Conservation (phyloP, 2,888 invertebrate genomes). For the Drosophila hamatofila region DNA sequence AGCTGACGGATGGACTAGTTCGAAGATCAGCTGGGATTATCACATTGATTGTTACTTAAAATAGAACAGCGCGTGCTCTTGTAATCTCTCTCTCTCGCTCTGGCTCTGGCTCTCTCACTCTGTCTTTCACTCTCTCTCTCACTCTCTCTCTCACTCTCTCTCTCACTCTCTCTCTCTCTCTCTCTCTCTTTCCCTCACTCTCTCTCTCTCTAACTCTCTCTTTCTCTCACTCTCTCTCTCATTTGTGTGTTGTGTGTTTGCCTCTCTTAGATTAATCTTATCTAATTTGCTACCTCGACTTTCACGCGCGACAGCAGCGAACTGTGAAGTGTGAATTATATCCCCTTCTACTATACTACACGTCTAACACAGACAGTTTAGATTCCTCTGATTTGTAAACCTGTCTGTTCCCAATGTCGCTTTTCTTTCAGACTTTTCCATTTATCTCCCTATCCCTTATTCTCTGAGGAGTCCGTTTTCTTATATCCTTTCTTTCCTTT, state of each 20-base stretch:
- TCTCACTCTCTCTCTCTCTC: not conserved
- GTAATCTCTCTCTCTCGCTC: not conserved
- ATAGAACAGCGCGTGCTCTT: not conserved
- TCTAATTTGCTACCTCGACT: constrained; percentile 14
- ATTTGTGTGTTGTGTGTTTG: not conserved
- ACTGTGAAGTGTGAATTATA: not conserved
- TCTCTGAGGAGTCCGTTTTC: not conserved
- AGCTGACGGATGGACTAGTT: not conserved
- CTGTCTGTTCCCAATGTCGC: not conserved
- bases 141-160: not conserved
- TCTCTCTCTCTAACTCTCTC: not conserved
- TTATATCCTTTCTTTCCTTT: not conserved
- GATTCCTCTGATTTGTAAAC: not conserved
- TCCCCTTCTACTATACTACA: not conserved
- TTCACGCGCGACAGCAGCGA: constrained; percentile 26
- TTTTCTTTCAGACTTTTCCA: not conserved
- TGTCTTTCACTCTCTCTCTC: not conserved
- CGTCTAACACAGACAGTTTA: not conserved
- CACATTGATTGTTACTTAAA: not conserved
- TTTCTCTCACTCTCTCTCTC: not conserved
- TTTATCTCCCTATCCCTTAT: not conserved
- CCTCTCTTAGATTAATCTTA: constrained; percentile 20
- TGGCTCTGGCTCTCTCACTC: not conserved
- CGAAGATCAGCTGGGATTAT: not conserved
- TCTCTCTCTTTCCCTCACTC: not conserved